A percentile compares a stretch with the other conserved stretches of the same genome.
phyloP scores from a whole-genome alignment of 2,888 invertebrate species.

The Cyrtodaria siliqua region DNA sequence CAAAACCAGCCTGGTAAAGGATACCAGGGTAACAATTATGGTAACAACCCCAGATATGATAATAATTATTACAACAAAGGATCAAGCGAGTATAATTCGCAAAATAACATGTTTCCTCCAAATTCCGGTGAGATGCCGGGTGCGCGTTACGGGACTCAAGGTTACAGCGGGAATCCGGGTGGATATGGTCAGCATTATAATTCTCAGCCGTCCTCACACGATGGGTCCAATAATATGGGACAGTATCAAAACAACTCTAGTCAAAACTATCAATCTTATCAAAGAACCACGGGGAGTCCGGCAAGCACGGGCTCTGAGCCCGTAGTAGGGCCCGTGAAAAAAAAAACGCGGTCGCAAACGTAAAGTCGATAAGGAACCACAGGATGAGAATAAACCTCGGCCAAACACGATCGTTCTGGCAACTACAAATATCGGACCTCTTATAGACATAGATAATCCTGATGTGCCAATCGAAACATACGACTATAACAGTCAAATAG shows the following conservation, averaged over 20 bases:
- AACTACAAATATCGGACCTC: constrained; percentile 48
- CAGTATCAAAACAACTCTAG: constrained; percentile 47
- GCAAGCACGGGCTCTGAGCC: constrained; percentile 44
- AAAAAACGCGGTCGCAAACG: constrained; percentile 62
- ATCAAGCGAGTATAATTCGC: constrained; percentile 45
- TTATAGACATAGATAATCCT: constrained; percentile 57
- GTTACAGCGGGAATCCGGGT: constrained; percentile 43
- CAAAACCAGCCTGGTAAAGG: constrained; percentile 54
- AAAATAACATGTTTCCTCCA: constrained; percentile 52
- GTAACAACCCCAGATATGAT: constrained; percentile 43
- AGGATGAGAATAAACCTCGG: constrained; percentile 51
- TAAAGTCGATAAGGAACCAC: constrained; percentile 58
- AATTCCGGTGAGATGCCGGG: constrained; percentile 47
- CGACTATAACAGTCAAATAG: constrained; percentile 60
- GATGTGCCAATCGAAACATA: constrained; percentile 57
- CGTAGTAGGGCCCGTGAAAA: constrained; percentile 31
- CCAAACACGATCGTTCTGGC: constrained; percentile 60
- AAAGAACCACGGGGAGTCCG: constrained; percentile 44
- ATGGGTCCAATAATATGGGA: constrained; percentile 42
- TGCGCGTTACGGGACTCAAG: constrained; percentile 47
- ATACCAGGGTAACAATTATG: constrained; percentile 51
- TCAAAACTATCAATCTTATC: constrained; percentile 43
- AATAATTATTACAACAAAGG: constrained; percentile 45
- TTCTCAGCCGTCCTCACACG: constrained; percentile 39
- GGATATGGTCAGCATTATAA: constrained; percentile 56